Conservation (phyloP, 2,113 vertebrate species). For the Spilogale gracilis region DNA sequence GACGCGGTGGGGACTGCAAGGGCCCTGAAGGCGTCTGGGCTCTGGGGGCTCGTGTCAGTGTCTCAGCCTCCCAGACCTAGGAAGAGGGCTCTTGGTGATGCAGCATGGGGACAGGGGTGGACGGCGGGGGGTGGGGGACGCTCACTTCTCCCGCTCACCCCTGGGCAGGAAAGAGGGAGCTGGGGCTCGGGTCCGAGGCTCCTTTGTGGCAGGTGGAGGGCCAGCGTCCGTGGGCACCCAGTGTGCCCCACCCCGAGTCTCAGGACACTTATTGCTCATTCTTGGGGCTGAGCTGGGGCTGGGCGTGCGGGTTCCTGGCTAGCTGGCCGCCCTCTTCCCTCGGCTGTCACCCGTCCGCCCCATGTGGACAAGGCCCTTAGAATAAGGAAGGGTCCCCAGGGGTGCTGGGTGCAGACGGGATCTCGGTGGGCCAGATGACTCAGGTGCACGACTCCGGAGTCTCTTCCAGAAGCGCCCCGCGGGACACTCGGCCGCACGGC, state of each 20-base stretch:
- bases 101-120: fast-evolving
- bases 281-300: neutral
- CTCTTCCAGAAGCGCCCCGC: neutral
- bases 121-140: fast-evolving
- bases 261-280: neutral
- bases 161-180: neutral
- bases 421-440: fast-evolving
- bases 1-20: fast-evolving
- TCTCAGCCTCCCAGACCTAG: neutral
- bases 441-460: fast-evolving
- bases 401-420: too few relatives aligned
- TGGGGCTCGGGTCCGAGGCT: neutral
- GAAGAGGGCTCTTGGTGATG: neutral
- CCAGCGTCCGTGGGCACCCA: fast-evolving
- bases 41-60: neutral
- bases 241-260: neutral
- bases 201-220: too few relatives aligned
- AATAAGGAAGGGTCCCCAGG: neutral
- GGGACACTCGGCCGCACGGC: fast-evolving
- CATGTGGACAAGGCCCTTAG: neutral
- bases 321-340: neutral
- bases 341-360: neutral
- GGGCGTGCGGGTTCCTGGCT: neutral
- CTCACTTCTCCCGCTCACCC: fast-evolving
- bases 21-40: neutral